phyloP scores from a whole-genome alignment of 2,888 invertebrate genomes.

The Falcaria lacertinaria region DNA sequence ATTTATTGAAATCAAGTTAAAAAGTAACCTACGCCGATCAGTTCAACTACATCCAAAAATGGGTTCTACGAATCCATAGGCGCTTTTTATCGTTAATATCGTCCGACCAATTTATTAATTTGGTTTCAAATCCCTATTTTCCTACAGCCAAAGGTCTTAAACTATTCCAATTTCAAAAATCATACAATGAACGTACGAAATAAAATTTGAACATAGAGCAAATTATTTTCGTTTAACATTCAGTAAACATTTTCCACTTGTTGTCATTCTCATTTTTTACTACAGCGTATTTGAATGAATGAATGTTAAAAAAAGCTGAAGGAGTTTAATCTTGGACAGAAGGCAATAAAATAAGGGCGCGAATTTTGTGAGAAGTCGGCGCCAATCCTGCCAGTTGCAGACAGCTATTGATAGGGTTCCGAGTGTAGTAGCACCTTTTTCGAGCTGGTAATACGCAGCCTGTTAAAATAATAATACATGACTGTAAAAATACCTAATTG shows the following conservation, averaged over 20 bases:
- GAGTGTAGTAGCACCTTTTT: slow-evolving; percentile 30
- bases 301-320: slow-evolving; percentile 53
- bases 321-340: slow-evolving; percentile 72
- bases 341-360: slow-evolving; percentile 75
- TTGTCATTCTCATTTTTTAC: slow-evolving; percentile 33
- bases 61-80: too few species aligned
- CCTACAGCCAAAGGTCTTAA: too few species aligned
- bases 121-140: too few species aligned
- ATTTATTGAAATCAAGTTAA: too few species aligned
- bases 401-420: slow-evolving; percentile 75
- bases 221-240: slow-evolving; percentile 9
- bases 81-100: too few species aligned
- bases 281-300: slow-evolving; percentile 43
- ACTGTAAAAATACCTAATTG: neutral
- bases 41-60: too few species aligned
- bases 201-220: neutral
- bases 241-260: slow-evolving; percentile 10
- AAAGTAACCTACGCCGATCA: too few species aligned
- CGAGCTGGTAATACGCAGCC: slow-evolving; percentile 38
- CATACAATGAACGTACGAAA: too few species aligned
- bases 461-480: neutral
- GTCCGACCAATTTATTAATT: too few species aligned
- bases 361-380: slow-evolving; percentile 70
- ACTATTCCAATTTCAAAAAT: too few species aligned
- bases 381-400: slow-evolving; percentile 73